Evolutionary conservation across 2,113 vertebrate species (phyloP).

Genomic region (Pimephales promelas): DNA sequence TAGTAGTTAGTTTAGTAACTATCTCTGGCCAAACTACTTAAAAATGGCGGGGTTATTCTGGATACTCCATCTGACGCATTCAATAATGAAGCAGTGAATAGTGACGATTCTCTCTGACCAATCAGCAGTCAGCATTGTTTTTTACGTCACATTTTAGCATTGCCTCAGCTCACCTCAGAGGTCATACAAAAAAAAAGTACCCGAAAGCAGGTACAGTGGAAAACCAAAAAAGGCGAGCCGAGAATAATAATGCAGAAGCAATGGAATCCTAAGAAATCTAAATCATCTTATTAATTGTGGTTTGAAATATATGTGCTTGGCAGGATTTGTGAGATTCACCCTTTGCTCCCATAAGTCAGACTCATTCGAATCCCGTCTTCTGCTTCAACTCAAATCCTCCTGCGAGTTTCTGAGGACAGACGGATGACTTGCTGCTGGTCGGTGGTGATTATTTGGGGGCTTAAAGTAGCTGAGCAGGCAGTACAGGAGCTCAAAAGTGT

Average conservation of each 20-base stretch:
- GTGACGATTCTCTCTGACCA: no score
- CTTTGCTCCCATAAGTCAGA: constrained; percentile 7
- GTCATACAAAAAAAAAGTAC: no score
- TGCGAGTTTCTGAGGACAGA: neutral
- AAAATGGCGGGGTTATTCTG: no score
- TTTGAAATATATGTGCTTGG: neutral
- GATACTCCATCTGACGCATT: no score
- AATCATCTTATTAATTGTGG: neutral
- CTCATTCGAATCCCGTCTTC: neutral
- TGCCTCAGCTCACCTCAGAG: no score
- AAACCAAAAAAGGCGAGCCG: no score
- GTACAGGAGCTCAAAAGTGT: constrained; percentile 32
- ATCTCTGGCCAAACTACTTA: no score
- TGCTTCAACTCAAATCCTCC: neutral
- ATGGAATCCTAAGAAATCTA: neutral
- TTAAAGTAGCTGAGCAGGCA: constrained; percentile 46
- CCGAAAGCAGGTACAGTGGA: no score
- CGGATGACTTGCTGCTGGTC: constrained; percentile 33
- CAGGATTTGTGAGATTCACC: neutral
- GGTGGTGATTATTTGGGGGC: constrained; percentile 21
- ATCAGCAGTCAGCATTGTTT: no score
- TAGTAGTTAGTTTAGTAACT: no score
- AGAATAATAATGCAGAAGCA: neutral
- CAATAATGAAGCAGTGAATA: no score
- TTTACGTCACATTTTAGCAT: no score